A percentile compares a stretch with the other conserved stretches of the same genome.
phyloP scores from a whole-genome alignment of 2,113 vertebrate genomes.

The Amazona vittata region DNA sequence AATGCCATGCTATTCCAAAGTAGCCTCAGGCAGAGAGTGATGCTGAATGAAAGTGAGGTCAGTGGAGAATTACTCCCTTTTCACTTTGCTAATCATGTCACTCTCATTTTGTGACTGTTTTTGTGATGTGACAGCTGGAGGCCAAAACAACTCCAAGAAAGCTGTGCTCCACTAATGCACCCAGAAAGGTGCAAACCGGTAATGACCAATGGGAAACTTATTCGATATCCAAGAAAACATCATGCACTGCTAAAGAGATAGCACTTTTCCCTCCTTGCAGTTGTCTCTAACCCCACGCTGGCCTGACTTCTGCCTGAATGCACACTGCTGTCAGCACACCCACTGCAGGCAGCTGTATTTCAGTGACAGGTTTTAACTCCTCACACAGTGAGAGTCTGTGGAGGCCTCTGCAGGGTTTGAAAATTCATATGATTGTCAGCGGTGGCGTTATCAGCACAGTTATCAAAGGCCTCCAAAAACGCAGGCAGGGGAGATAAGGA shows the following conservation, averaged over 20 bases:
- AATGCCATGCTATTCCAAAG: neutral
- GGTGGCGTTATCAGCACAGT: neutral
- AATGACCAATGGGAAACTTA: neutral
- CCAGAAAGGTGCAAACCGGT: neutral
- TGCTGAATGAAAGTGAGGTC: neutral
- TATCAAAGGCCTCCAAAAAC: neutral
- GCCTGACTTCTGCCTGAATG: neutral
- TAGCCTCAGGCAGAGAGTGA: neutral
- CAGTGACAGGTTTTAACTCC: neutral
- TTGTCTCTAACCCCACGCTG: neutral
- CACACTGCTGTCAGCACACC: neutral
- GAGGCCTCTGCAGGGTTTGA: neutral
- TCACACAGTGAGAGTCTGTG: neutral
- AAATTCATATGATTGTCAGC: neutral
- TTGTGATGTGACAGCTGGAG: constrained; percentile 17
- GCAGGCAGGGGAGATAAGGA: neutral
- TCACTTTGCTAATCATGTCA: constrained; percentile 32
- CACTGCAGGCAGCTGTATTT: neutral
- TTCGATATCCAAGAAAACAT: neutral
- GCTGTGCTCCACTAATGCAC: neutral
- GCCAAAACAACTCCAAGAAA: neutral
- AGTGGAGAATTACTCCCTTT: constrained; percentile 13
- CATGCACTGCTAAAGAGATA: neutral
- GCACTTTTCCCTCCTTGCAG: neutral
- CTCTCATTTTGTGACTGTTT: neutral